These are phyloP conservation scores for Macaria notata DNA, from an alignment of 2,888 invertebrate genomes.

Conservation along the genomic window DNA sequence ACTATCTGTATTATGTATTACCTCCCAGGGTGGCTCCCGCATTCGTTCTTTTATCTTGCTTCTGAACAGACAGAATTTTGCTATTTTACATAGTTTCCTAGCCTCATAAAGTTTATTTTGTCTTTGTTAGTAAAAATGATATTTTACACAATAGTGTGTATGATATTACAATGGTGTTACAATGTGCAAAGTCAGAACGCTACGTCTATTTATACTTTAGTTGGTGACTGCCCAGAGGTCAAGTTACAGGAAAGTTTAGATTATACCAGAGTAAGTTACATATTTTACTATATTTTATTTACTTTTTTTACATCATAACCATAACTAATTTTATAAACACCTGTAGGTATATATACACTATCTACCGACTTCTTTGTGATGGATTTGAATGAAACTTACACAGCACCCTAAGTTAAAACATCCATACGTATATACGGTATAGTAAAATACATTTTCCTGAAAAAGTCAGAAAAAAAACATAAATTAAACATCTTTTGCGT, in stretches of 20 bases:
- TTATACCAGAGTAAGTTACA: constrained; percentile 60
- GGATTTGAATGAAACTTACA: too few species aligned
- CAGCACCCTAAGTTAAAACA: too few species aligned
- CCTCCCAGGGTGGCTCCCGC: constrained; percentile 21
- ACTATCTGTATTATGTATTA: too few species aligned
- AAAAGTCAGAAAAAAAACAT: too few species aligned
- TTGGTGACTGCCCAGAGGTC: constrained; percentile 65
- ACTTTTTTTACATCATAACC: too few species aligned
- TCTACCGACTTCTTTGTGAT: too few species aligned
- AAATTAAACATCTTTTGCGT: too few species aligned
- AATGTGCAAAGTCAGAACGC: constrained; percentile 32
- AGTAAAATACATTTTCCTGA: too few species aligned
- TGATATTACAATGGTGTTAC: constrained; percentile 38
- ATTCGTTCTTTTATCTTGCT: constrained; percentile 44
- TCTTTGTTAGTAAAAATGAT: constrained; percentile 40
- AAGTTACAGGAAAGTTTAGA: constrained; percentile 69
- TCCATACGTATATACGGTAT: too few species aligned
- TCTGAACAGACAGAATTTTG: constrained; percentile 36
- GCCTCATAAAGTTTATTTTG: background rate
- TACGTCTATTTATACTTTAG: constrained; percentile 48
- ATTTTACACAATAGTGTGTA: constrained; percentile 40
- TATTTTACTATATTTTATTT: too few species aligned
- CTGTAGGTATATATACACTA: too few species aligned
- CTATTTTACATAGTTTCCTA: constrained; percentile 24
- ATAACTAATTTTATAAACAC: too few species aligned